A percentile compares a stretch with the other conserved stretches of the same genome.
Conservation (phyloP, 2,113 vertebrate genomes). For the Hucho hucho region DNA sequence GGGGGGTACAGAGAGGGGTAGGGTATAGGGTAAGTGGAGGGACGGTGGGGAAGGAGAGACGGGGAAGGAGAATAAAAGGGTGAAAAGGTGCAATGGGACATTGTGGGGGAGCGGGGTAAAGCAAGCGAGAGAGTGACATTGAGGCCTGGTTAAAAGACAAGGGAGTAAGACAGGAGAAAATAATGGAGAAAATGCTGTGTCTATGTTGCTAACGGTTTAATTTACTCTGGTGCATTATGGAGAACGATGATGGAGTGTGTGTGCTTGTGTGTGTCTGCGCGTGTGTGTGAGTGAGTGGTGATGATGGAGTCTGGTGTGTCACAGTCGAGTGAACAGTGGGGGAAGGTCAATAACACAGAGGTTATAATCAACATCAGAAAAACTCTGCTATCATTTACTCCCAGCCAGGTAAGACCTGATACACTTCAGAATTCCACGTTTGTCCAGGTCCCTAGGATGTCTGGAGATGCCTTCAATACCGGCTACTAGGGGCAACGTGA, state of each 20-base stretch:
- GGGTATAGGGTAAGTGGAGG: no score
- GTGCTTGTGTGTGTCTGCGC: background rate
- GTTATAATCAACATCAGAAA: conserved; percentile 53
- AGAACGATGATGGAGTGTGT: conserved; percentile 28
- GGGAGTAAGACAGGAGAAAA: background rate
- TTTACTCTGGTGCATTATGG: conserved; percentile 23
- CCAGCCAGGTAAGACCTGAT: no score
- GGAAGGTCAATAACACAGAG: conserved; percentile 55
- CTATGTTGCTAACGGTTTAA: background rate
- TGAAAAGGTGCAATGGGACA: background rate
- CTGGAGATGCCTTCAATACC: no score
- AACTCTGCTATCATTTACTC: background rate
- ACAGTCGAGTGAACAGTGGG: background rate
- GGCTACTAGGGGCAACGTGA: no score
- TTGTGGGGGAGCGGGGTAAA: background rate
- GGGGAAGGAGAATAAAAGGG: background rate
- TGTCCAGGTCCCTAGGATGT: no score
- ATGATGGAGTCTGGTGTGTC: background rate
- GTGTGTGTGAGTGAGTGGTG: background rate
- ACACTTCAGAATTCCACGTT: no score
- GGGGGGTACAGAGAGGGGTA: background rate
- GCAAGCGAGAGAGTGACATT: background rate
- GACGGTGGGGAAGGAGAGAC: background rate
- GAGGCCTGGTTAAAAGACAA: background rate
- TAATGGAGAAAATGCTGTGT: background rate